phyloP scores from a whole-genome alignment of 2,113 vertebrate genomes.

The Isichthys henryi region DNA sequence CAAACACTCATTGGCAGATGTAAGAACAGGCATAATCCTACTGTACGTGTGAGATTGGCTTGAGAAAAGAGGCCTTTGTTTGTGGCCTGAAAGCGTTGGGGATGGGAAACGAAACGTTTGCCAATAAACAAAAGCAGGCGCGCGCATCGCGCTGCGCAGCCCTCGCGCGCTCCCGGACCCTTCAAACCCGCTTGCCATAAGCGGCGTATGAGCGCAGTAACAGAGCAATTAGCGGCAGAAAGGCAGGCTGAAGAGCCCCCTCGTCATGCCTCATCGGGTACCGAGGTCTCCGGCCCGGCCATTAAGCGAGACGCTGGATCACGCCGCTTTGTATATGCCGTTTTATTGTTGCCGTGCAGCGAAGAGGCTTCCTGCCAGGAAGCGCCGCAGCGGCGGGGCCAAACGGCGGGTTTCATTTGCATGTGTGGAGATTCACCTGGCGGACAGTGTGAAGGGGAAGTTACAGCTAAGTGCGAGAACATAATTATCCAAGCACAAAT shows the following conservation, averaged over 20 bases:
- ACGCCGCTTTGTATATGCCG: not conserved
- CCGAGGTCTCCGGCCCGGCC: not conserved
- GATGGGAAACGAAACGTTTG: slow-evolving; percentile 1
- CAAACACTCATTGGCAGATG: not conserved
- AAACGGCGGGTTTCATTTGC: not conserved
- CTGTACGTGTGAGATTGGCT: not conserved
- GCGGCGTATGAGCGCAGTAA: not conserved
- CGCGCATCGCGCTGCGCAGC: not conserved
- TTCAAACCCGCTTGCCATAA: not conserved
- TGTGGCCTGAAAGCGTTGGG: not conserved
- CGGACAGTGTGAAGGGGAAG: not conserved
- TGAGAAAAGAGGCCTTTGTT: not conserved
- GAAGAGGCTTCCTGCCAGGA: not conserved
- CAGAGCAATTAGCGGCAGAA: not conserved
- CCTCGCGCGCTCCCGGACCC: not conserved
- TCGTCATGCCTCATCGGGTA: slow-evolving; percentile 2
- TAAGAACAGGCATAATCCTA: not conserved
- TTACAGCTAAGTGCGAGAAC: not conserved
- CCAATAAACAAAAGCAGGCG: not conserved
- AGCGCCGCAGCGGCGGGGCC: not conserved
- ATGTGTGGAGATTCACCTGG: not conserved
- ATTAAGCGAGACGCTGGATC: not conserved
- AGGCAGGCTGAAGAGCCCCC: not conserved
- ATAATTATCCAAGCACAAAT: not conserved
- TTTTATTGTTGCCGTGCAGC: not conserved